Conservation (phyloP, 2,888 invertebrate genomes). For the Coelinius sp. region DNA sequence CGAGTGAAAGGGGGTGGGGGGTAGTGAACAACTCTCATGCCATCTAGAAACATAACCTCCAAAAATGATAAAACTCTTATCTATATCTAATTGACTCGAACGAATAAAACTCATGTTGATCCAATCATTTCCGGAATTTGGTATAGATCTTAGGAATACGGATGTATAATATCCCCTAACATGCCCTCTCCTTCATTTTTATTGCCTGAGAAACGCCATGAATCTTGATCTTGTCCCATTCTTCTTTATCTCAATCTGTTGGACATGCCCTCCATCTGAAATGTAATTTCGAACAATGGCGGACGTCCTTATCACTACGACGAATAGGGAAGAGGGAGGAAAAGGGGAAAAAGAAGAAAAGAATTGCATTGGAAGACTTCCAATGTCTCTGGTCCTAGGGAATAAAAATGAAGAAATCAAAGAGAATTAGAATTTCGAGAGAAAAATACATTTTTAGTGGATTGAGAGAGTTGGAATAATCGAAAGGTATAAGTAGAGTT, state of each 20-base stretch:
- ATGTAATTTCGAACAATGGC: neutral
- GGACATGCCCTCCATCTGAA: neutral
- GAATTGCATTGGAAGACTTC: neutral
- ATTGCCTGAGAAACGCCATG: constrained; percentile 7
- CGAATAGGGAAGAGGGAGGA: neutral
- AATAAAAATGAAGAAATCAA: neutral
- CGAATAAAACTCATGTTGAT: neutral
- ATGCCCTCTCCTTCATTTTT: constrained; percentile 6
- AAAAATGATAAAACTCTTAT: neutral
- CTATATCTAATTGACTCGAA: neutral
- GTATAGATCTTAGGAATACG: neutral
- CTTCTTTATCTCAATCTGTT: constrained; percentile 6
- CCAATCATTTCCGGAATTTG: neutral
- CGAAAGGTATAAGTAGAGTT: neutral
- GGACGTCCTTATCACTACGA: neutral
- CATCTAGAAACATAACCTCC: too few species aligned
- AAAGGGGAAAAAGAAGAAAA: neutral
- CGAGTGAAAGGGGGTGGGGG: neutral
- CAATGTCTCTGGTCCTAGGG: neutral
- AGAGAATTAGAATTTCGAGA: neutral
- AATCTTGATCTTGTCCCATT: constrained; percentile 16
- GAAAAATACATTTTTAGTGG: neutral
- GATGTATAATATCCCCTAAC: neutral
- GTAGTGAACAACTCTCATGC: too few species aligned
- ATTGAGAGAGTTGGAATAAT: neutral